These are phyloP conservation scores for Muscicapa adusta DNA, from an alignment of 2,113 vertebrate species.

Conservation along the genomic window DNA sequence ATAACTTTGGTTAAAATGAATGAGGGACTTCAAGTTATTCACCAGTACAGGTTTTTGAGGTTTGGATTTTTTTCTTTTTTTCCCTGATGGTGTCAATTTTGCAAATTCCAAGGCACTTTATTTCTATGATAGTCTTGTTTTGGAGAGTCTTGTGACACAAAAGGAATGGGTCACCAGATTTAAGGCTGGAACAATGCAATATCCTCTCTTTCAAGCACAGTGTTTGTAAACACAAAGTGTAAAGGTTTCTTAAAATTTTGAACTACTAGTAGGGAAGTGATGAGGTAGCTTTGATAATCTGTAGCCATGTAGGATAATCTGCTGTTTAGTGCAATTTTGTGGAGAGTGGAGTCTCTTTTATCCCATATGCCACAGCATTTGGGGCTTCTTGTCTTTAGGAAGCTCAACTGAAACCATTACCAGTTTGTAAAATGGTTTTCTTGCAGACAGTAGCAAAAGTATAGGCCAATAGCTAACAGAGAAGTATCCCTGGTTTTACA, in stretches of 20 bases:
- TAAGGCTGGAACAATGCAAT: background rate
- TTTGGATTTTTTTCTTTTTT: background rate
- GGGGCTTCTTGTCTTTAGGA: background rate
- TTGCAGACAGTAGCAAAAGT: background rate
- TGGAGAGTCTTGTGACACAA: background rate
- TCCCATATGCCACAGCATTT: background rate
- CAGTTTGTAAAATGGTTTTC: background rate
- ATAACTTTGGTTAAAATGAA: background rate
- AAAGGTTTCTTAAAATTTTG: background rate
- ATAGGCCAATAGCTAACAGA: background rate
- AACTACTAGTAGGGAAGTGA: background rate
- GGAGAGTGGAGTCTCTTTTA: background rate
- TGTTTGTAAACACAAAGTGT: background rate
- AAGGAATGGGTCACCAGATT: background rate
- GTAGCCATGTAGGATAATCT: background rate
- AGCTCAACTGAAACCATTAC: background rate
- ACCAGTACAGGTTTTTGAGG: background rate
- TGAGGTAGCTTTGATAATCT: background rate
- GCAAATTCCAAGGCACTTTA: background rate
- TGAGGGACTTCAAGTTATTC: background rate
- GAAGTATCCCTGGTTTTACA: background rate
- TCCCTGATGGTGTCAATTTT: background rate
- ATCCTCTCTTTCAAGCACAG: background rate
- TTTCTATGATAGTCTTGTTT: background rate
- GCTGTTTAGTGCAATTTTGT: background rate